phyloP scores from a whole-genome alignment of 2,113 vertebrate species.

The Pontoporia blainvillei region DNA sequence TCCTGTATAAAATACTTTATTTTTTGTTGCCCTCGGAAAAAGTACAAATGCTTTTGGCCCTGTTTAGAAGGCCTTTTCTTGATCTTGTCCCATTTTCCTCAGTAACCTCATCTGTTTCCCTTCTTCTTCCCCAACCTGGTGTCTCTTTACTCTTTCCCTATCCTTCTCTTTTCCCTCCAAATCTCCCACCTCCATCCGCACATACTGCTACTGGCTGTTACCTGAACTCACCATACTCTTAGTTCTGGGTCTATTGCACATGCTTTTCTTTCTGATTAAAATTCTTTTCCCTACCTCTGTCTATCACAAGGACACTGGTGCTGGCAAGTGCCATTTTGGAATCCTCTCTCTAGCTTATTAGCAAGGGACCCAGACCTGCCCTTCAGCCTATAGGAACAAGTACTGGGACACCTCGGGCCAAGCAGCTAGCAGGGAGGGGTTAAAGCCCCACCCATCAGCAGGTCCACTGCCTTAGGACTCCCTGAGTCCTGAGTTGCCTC shows the following conservation, averaged over 20 bases:
- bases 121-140: not conserved
- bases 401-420: no score
- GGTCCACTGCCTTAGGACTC: no score
- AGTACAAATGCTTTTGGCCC: not conserved
- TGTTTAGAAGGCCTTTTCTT: not conserved
- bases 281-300: no score
- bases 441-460: no score
- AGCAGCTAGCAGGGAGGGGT: no score
- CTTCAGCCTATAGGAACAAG: no score
- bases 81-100: not conserved
- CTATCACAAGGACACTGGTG: no score
- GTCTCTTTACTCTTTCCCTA: not conserved
- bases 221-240: not conserved
- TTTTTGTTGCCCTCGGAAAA: not conserved
- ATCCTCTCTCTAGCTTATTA: no score
- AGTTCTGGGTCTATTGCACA: not conserved
- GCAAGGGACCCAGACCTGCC: no score
- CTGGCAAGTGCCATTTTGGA: no score
- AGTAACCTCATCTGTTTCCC: not conserved
- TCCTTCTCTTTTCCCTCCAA: not conserved
- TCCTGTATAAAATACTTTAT: slow-evolving; percentile 6
- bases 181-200: no score
- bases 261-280: not conserved
- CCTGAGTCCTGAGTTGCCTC: no score
- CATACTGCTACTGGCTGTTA: not conserved